Evolutionary conservation across 2,113 vertebrate genomes (phyloP), one percentile per base, ranked within the genome.

Genomic region (Accipiter virgatus): DNA sequence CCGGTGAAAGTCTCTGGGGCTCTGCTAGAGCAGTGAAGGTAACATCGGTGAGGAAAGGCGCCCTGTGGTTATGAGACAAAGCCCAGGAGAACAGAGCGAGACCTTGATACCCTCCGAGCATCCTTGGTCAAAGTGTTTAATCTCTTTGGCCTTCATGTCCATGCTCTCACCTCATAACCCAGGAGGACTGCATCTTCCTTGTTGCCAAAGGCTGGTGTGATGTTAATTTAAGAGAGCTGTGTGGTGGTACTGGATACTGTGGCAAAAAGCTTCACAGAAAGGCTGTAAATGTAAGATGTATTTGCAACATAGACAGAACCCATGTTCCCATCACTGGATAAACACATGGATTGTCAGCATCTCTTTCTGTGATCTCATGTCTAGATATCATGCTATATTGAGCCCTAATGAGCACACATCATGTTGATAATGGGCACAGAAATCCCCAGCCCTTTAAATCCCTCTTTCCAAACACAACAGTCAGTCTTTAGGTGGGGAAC

Each of bases 301-400:
- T 61, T 52, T 92, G 80, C 79, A 91, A 65, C 34, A 71, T 55
- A 89, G 74, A 87, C 53, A 95, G 78, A 93, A 88, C 9, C 68
- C 77, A 43, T 32, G 77, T 82, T 95, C 93, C 91, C 91, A 82
- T 87, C 81, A 62, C 62, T 70, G 86, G 78, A 63, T 72, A 89
- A 91, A 79, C 75, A 81, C 68, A 67, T 27, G 91, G 95, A 80
- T 23, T 89, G 77, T 80, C 89, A 94, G 75, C 81, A 87, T 18
- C 78, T 93, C 86, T 22, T 80, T 47, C 94, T 94, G 89, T 82
- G 86, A 94, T 81, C 92, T 95, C 73, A 26, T 21, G 40, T 88
- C 86, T 84, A 42, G n/a, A 6, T 38, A 92, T 59, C 86, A 78
- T 0, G 1, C 43, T 75, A 12, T 11, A 50, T 10, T 45, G 84